Evolutionary conservation across 2,113 vertebrate species (phyloP).

Genomic region (Aptenodytes forsteri): DNA sequence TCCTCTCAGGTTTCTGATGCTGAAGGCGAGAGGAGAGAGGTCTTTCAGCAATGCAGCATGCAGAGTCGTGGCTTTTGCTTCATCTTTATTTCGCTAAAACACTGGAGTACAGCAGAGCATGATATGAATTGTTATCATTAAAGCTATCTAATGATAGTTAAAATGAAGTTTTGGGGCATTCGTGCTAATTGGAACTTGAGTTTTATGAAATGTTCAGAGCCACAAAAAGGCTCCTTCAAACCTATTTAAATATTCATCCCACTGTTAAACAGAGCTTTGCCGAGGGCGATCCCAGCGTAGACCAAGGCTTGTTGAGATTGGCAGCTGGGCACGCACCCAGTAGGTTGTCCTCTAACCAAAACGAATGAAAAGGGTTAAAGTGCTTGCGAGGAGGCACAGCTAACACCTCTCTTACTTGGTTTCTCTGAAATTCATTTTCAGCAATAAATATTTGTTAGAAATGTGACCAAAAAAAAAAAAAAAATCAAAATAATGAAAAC

Average conservation of each 20-base stretch:
- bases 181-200: neutral
- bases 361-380: neutral
- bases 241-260: neutral
- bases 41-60: neutral
- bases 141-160: neutral
- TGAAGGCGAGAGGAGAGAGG: neutral
- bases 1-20: neutral
- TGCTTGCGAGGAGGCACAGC: neutral
- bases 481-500: constrained; percentile 10
- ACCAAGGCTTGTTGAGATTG: neutral
- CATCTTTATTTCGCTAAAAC: too few species aligned
- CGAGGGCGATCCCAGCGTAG: neutral
- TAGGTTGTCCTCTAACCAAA: neutral
- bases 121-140: fast-evolving
- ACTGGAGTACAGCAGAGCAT: neutral
- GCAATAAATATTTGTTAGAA: neutral
- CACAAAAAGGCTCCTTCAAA: neutral
- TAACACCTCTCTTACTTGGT: neutral
- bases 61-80: neutral
- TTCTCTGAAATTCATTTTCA: neutral
- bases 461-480: neutral
- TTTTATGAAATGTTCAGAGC: neutral
- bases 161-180: neutral
- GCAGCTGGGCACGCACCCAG: neutral
- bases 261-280: neutral